phyloP scores from a whole-genome alignment of 2,888 invertebrate genomes.

The Entomobrya multifasciata region DNA sequence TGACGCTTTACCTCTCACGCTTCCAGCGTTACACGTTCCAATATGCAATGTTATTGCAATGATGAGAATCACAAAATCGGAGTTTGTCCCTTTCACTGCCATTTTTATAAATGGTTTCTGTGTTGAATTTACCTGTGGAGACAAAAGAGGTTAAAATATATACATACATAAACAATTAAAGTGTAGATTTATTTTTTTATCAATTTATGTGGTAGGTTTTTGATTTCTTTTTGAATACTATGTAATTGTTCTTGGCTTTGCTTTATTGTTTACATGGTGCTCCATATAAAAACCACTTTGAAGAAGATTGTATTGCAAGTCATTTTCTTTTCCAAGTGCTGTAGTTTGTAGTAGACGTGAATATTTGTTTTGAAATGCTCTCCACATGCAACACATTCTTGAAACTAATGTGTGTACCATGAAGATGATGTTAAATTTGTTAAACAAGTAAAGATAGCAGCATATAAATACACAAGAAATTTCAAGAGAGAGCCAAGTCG shows the following conservation, averaged over 20 bases:
- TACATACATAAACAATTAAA: neutral
- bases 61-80: conserved; percentile 1
- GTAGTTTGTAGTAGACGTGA: neutral
- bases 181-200: neutral
- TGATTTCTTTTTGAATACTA: neutral
- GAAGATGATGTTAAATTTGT: too few species aligned
- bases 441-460: conserved; percentile 50
- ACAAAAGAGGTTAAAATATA: neutral
- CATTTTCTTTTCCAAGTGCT: too few species aligned
- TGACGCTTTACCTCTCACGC: conserved; percentile 52
- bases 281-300: conserved; percentile 24
- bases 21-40: conserved; percentile 36
- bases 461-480: neutral
- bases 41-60: neutral
- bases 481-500: conserved; percentile 1
- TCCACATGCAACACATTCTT: conserved; percentile 27
- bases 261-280: neutral
- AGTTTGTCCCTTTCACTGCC: conserved; percentile 6
- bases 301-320: neutral
- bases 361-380: conserved; percentile 30
- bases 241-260: neutral
- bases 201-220: neutral
- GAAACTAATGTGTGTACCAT: neutral
- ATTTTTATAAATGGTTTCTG: conserved; percentile 11
- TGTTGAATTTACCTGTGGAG: conserved; percentile 34